These are phyloP conservation scores for Hydrophis major DNA, from an alignment of 2,797 vertebrate genomes.

Conservation along the genomic window DNA sequence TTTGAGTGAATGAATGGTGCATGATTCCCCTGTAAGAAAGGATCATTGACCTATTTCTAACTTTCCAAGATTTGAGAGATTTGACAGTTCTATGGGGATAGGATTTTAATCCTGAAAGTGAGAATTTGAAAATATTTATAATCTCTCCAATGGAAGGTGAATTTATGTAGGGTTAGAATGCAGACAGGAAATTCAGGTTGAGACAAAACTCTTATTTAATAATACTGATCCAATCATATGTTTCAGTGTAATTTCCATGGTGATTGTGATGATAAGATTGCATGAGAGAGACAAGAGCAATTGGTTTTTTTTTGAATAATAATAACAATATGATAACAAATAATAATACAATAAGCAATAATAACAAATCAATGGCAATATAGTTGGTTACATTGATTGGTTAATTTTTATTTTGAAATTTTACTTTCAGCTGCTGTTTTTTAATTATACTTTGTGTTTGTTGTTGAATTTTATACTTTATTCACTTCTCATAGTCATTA, in stretches of 20 bases:
- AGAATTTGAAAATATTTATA: background rate
- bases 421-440: background rate
- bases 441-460: background rate
- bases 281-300: background rate
- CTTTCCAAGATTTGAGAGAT: background rate
- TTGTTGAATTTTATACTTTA: background rate
- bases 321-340: too few relatives aligned
- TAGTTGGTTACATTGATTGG: background rate
- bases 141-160: background rate
- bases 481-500: background rate
- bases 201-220: background rate
- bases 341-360: background rate
- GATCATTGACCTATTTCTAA: background rate
- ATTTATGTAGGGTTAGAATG: background rate
- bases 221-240: background rate
- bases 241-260: background rate
- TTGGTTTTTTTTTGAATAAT: background rate
- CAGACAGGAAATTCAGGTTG: background rate
- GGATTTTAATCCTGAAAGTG: background rate
- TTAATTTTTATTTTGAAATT: background rate
- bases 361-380: background rate
- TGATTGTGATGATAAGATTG: background rate
- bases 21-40: background rate
- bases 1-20: background rate
- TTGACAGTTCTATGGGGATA: background rate